phyloP scores from a whole-genome alignment of 2,113 vertebrate genomes.

The Monopterus albus region DNA sequence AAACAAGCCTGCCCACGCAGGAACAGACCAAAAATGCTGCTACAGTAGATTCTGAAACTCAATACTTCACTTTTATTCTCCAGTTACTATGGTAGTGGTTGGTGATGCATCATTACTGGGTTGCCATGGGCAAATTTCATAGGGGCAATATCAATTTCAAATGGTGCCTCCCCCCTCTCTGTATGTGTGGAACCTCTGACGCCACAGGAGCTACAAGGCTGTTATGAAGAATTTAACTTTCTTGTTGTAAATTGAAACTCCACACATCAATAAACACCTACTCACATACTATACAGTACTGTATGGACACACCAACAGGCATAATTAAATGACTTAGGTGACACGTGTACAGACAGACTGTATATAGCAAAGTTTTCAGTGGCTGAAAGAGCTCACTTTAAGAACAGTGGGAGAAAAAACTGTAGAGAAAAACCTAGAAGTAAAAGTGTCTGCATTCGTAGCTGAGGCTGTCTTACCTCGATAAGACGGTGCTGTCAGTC shows the following conservation, averaged over 20 bases:
- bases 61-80: slow-evolving; percentile 22
- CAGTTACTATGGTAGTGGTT: slow-evolving; percentile 70
- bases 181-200: slow-evolving; percentile 28
- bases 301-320: slow-evolving; percentile 6
- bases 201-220: slow-evolving; percentile 26
- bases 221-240: slow-evolving; percentile 25
- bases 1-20: slow-evolving; percentile 50
- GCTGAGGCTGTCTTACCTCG: slow-evolving; percentile 69
- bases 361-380: neutral
- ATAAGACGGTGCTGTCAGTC: slow-evolving; percentile 72
- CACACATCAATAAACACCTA: slow-evolving; percentile 17
- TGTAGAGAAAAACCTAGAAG: neutral
- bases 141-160: slow-evolving; percentile 31
- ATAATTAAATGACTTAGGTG: slow-evolving; percentile 37
- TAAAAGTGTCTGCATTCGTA: slow-evolving; percentile 8
- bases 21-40: slow-evolving; percentile 26
- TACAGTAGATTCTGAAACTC: slow-evolving; percentile 33
- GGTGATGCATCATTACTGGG: slow-evolving; percentile 46
- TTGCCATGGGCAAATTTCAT: slow-evolving; percentile 61
- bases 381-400: neutral
- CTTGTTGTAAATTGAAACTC: neutral
- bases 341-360: slow-evolving; percentile 3
- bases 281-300: slow-evolving; percentile 12
- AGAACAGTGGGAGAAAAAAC: neutral
- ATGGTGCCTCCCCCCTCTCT: slow-evolving; percentile 1